Conservation (phyloP, 2,888 invertebrate species). For the Cephus pygmeus region DNA sequence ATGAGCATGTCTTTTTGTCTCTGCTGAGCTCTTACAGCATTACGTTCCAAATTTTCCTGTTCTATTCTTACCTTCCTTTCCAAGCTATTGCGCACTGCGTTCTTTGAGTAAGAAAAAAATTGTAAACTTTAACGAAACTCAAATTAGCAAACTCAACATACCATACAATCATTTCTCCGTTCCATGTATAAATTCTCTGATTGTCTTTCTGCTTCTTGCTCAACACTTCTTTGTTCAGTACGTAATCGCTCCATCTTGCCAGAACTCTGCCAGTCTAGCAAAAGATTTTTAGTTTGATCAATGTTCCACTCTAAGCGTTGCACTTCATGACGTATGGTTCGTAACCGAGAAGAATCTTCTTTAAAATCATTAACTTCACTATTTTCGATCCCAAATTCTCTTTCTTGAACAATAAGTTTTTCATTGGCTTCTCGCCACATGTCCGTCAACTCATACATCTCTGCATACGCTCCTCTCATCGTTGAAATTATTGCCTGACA, state of each 20-base stretch:
- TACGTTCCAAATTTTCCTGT: slow-evolving; percentile 9
- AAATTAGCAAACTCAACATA: background rate
- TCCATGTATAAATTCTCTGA: slow-evolving; percentile 19
- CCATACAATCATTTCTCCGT: slow-evolving; percentile 20
- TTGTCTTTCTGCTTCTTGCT: slow-evolving; percentile 15
- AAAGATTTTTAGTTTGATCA: slow-evolving; percentile 12
- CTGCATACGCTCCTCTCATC: slow-evolving; percentile 21
- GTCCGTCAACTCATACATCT: slow-evolving; percentile 21
- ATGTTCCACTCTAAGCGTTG: slow-evolving; percentile 8
- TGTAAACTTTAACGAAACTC: background rate
- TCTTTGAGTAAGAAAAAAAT: slow-evolving; percentile 8
- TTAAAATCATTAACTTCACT: slow-evolving; percentile 3
- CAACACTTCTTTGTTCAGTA: slow-evolving; percentile 16
- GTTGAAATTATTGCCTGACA: slow-evolving; percentile 25
- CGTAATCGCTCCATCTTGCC: slow-evolving; percentile 23
- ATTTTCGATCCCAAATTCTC: slow-evolving; percentile 15
- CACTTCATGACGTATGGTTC: slow-evolving; percentile 11
- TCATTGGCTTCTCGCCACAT: slow-evolving; percentile 33
- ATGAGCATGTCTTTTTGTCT: slow-evolving; percentile 15
- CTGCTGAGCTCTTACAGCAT: slow-evolving; percentile 14
- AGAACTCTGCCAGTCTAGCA: slow-evolving; percentile 24
- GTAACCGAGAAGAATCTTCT: slow-evolving; percentile 8
- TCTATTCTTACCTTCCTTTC: slow-evolving; percentile 11
- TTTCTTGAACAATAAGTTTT: slow-evolving; percentile 20
- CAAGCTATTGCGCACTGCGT: slow-evolving; percentile 20